Base-by-base conservation (phyloP, 2,113 vertebrate species). In the Hemiprocne comata region DNA sequence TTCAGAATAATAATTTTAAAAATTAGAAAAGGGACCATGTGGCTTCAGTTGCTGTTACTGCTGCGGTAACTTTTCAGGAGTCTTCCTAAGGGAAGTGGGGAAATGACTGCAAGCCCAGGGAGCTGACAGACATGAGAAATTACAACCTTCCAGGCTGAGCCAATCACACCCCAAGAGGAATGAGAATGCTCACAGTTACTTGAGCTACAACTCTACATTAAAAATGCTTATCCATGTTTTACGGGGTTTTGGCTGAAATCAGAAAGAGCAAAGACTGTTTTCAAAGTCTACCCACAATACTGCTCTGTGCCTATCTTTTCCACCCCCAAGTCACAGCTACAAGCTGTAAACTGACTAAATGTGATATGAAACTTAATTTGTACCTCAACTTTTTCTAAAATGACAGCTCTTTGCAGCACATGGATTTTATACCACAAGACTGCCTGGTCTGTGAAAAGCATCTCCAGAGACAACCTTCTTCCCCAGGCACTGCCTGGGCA, bases 361-460 rank as follows among this genome's bases (percentile, higher is more conserved):
- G 6, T 15, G 13, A 58, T 48, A 38, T 55, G 25, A 64, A 85
- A 73, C 12, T 69, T 23, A 15, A 14, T 29, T 57, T 2, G 3
- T 51, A 44, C 13, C 42, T 81, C 40, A 36, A 20, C 24, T 94
- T 82, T 12, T 57, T 24, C 38, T 20, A 7, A 53, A 33, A 24
- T 0, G 3, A 26, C 13, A 78, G 26, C 23, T 36, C 12, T 13
- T 40, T 0, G 0, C 13, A 67, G 23, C 2, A 1, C 2, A 31
- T 0, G 7, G 28, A 54, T 24, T 55, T 79, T 40, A 11, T 40
- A n/a, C 6, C 1, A 0, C 14, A 8, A 46, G 57, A 48, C 25
- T 19, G 62, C 15, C 7, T 2, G 2, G 28, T 33, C 23, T 29
- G 20, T 19, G 26, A 58, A 8, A 20, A 60, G 15, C 20, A 51